phyloP scores from a whole-genome alignment of 2,888 invertebrate genomes.

The Cerastis rubricosa region DNA sequence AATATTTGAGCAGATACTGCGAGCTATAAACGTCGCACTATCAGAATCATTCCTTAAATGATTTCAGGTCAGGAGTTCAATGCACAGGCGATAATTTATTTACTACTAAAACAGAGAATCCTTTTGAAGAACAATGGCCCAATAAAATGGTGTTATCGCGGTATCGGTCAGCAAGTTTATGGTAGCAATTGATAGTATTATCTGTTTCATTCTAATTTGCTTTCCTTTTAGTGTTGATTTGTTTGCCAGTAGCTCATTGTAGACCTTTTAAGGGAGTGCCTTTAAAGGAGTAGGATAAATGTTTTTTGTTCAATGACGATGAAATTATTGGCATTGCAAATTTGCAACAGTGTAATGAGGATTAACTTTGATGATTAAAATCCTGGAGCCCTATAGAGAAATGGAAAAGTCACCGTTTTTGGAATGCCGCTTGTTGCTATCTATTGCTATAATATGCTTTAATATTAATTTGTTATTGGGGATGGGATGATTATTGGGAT shows the following conservation, averaged over 20 bases:
- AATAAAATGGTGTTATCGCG: slow-evolving; percentile 69
- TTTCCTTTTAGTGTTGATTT: slow-evolving; percentile 59
- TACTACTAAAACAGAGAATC: slow-evolving; percentile 59
- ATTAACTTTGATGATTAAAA: not conserved
- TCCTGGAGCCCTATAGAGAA: not conserved
- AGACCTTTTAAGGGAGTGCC: slow-evolving; percentile 38
- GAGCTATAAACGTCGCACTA: slow-evolving; percentile 40
- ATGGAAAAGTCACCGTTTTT: not conserved
- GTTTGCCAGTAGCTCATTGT: slow-evolving; percentile 48
- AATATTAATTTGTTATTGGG: no score
- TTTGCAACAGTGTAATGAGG: not conserved
- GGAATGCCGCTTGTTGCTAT: no score
- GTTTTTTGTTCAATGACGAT: not conserved
- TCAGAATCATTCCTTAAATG: slow-evolving; percentile 54
- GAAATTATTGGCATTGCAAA: not conserved
- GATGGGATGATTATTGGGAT: no score
- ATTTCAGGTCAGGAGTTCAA: slow-evolving; percentile 66
- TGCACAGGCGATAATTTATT: slow-evolving; percentile 62
- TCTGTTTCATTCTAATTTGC: slow-evolving; percentile 62
- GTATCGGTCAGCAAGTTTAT: slow-evolving; percentile 65
- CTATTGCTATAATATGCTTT: no score
- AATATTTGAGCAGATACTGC: slow-evolving; percentile 1
- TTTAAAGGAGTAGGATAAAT: slow-evolving; percentile 2
- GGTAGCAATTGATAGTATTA: slow-evolving; percentile 62
- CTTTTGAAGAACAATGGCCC: slow-evolving; percentile 67